These are phyloP conservation scores for Crossocerus cetratus DNA, from an alignment of 2,888 invertebrate genomes.

Conservation along the genomic window DNA sequence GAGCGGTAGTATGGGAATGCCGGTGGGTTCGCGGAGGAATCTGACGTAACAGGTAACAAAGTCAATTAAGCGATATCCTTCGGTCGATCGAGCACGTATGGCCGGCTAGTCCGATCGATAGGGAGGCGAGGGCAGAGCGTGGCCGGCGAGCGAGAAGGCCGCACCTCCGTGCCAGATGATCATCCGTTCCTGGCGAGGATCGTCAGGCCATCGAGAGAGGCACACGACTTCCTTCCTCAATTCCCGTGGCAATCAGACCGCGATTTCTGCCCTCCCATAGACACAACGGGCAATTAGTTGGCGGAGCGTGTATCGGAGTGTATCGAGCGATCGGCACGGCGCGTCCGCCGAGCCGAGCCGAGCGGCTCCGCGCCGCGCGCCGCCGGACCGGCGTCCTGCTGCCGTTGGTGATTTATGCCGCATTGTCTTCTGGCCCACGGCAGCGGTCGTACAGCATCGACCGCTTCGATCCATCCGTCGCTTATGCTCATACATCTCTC, in stretches of 20 bases:
- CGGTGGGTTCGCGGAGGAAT: conserved; percentile 10
- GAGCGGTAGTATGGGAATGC: background rate
- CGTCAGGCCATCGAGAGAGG: conserved; percentile 32
- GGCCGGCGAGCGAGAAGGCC: conserved; percentile 33
- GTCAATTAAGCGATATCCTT: conserved; percentile 44
- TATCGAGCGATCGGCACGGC: conserved; percentile 65
- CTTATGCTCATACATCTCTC: conserved; percentile 35
- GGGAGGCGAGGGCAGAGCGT: conserved; percentile 25
- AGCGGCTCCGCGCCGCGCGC: no score
- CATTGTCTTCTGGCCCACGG: conserved; percentile 61
- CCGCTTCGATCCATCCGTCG: conserved; percentile 56
- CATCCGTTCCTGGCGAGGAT: conserved; percentile 46
- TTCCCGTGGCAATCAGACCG: conserved; percentile 61
- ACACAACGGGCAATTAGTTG: conserved; percentile 66
- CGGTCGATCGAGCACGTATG: conserved; percentile 44
- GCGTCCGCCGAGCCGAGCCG: conserved; percentile 1
- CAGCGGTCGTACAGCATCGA: conserved; percentile 53
- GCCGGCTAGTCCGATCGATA: conserved; percentile 38
- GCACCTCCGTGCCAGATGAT: conserved; percentile 56
- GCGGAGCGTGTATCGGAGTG: conserved; percentile 67
- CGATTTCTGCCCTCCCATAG: conserved; percentile 60
- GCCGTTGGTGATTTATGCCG: conserved; percentile 65
- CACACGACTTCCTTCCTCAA: conserved; percentile 65
- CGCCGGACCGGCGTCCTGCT: conserved; percentile 52
- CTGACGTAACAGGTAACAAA: conserved; percentile 30